phyloP scores from a whole-genome alignment of 2,113 vertebrate species.

The Chionis minor region DNA sequence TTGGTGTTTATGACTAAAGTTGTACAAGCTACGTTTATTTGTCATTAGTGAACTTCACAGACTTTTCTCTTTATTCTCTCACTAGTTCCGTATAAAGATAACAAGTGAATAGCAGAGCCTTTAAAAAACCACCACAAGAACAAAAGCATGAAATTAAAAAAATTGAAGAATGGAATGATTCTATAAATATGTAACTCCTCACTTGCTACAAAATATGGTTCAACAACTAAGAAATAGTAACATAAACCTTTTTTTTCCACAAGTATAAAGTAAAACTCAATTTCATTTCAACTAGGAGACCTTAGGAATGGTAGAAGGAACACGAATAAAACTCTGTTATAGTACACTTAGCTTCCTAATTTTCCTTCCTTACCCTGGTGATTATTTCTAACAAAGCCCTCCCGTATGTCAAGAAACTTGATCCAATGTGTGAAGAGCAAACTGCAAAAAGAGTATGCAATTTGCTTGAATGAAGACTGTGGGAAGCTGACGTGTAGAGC shows the following conservation, averaged over 20 bases:
- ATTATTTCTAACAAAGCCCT: background rate
- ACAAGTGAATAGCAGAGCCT: background rate
- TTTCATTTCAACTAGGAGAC: background rate
- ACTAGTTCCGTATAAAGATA: background rate
- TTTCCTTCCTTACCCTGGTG: background rate
- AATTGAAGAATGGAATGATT: background rate
- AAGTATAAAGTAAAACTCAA: background rate
- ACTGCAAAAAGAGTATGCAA: background rate
- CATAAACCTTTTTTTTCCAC: background rate
- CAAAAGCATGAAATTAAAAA: background rate
- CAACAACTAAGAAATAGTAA: background rate
- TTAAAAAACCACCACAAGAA: background rate
- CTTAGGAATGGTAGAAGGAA: background rate
- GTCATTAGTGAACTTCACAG: conserved; percentile 54
- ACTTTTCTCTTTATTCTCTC: background rate
- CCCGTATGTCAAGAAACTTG: background rate
- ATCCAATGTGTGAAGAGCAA: background rate
- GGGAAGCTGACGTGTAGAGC: background rate
- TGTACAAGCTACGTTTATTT: conserved; percentile 52
- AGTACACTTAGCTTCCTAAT: background rate
- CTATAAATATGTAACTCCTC: background rate
- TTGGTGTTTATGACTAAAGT: conserved; percentile 64
- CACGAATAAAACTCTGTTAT: background rate
- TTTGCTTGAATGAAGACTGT: background rate
- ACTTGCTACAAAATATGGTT: background rate